Percentiles rank a stretch among this genome's conserved stretches.
phyloP scores from a whole-genome alignment of 2,113 vertebrate species.

The Phasianus colchicus region DNA sequence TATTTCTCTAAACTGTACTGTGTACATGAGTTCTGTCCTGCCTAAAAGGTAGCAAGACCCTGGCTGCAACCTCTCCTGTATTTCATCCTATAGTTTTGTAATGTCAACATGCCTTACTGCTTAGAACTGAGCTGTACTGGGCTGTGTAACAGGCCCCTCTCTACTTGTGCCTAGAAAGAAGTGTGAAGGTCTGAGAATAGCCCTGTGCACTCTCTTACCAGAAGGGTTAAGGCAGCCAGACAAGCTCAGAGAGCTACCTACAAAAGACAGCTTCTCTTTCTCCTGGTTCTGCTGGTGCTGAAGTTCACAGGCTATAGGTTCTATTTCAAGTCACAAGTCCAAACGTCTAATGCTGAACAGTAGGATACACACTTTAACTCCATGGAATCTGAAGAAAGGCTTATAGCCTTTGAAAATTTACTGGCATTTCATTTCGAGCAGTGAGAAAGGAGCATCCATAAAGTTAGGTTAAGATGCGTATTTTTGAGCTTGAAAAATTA shows the following conservation, averaged over 20 bases:
- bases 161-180: fast-evolving
- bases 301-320: neutral
- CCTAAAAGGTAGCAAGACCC: neutral
- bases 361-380: neutral
- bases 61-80: neutral
- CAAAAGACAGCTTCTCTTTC: neutral
- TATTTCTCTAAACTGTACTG: neutral
- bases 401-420: neutral
- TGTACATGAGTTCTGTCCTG: neutral
- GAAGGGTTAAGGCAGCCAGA: neutral
- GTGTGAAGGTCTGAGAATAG: neutral
- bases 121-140: neutral
- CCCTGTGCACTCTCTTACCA: fast-evolving
- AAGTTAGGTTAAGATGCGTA: neutral
- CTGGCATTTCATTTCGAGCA: neutral
- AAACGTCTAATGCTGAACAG: neutral
- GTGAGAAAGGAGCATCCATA: neutral
- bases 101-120: neutral
- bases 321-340: neutral
- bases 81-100: neutral
- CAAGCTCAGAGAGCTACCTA: too few relatives aligned
- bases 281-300: neutral
- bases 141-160: neutral
- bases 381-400: neutral
- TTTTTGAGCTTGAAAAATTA: neutral